These are phyloP conservation scores for Peromyscus polionotus DNA, from an alignment of 2,113 vertebrate genomes.

Conservation along the genomic window DNA sequence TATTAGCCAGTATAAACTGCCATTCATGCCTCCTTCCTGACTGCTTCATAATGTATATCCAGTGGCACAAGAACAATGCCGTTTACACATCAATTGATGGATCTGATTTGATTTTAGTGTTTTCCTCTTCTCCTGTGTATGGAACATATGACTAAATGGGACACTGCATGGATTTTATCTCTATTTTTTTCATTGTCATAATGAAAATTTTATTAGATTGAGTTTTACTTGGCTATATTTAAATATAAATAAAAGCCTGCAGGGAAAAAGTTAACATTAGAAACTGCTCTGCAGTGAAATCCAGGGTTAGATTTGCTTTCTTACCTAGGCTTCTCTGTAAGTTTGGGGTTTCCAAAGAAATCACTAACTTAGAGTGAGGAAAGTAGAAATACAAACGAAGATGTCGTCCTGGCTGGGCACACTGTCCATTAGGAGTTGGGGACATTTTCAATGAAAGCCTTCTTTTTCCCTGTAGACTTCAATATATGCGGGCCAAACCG, in stretches of 20 bases:
- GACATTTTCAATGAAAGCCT: slow-evolving; percentile 83
- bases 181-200: neutral
- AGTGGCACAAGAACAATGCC: neutral
- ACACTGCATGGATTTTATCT: neutral
- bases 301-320: neutral
- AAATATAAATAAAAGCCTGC: neutral
- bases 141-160: neutral
- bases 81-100: neutral
- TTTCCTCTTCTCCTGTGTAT: neutral
- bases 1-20: neutral
- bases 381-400: neutral
- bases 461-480: slow-evolving; percentile 95
- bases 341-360: neutral
- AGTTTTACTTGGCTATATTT: neutral
- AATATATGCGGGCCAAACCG: slow-evolving; percentile 97
- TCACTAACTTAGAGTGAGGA: neutral
- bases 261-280: neutral
- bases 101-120: neutral
- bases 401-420: neutral
- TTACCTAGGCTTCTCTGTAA: neutral
- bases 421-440: slow-evolving; percentile 70
- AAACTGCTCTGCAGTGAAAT: neutral
- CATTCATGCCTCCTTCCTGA: neutral
- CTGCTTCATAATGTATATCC: neutral
- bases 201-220: neutral